These are phyloP conservation scores for Drosophila sp. DNA, from an alignment of 1,140 invertebrate species.

Conservation along the genomic window DNA sequence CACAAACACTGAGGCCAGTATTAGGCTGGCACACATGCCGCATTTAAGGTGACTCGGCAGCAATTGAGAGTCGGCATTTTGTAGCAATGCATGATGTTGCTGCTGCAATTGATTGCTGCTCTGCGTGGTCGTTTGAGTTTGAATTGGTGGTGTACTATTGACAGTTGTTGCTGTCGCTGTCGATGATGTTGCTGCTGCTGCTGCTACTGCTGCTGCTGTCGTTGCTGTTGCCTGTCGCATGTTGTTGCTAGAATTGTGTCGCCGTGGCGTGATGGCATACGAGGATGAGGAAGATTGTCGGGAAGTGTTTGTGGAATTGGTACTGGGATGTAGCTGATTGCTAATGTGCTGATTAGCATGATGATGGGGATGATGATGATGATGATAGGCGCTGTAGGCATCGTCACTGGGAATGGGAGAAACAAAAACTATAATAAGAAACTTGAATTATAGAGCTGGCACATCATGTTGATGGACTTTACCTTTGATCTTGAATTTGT, in stretches of 20 bases:
- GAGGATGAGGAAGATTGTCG: slow-evolving; percentile 33
- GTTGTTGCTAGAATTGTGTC: slow-evolving; percentile 66
- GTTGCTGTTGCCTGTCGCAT: slow-evolving; percentile 48
- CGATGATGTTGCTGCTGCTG: slow-evolving; percentile 28
- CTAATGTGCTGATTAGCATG: slow-evolving; percentile 36
- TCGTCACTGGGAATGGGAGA: slow-evolving; percentile 46
- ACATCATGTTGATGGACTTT: not conserved
- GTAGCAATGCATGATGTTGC: slow-evolving; percentile 60
- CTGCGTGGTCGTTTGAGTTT: slow-evolving; percentile 32
- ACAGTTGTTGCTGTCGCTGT: slow-evolving; percentile 17
- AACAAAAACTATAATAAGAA: not conserved
- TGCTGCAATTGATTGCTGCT: slow-evolving; percentile 55
- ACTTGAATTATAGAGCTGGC: not conserved
- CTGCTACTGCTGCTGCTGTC: slow-evolving; percentile 10
- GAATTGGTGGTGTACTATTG: slow-evolving; percentile 35
- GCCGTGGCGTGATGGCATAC: slow-evolving; percentile 55
- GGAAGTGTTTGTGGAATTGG: slow-evolving; percentile 35
- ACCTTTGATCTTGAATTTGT: not conserved
- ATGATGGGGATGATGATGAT: slow-evolving; percentile 38
- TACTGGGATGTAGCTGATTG: slow-evolving; percentile 27
- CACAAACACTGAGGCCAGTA: slow-evolving; percentile 86
- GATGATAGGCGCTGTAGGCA: slow-evolving; percentile 67
- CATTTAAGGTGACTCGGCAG: slow-evolving; percentile 86
- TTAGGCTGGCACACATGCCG: slow-evolving; percentile 87
- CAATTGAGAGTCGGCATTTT: slow-evolving; percentile 71